Conservation (phyloP, 1,140 invertebrate genomes). For the Heliconius hermathena region DNA sequence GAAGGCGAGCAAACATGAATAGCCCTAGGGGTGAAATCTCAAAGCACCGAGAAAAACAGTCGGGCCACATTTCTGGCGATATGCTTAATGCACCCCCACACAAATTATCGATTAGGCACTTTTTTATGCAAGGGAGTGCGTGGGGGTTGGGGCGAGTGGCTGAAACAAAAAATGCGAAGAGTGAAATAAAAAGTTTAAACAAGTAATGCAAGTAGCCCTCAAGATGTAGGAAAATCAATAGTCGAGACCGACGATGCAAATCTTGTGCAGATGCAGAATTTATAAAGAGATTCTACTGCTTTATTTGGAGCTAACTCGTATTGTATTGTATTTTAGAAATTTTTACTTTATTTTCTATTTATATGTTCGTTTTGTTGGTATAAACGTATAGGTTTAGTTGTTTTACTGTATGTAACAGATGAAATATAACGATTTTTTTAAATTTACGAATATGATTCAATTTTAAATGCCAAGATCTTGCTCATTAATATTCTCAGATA, state of each 20-base stretch:
- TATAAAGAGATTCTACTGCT: conserved; percentile 60
- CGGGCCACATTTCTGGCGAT: conserved; percentile 67
- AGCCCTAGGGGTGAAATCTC: conserved; percentile 76
- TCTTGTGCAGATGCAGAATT: conserved; percentile 71
- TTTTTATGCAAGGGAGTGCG: conserved; percentile 81
- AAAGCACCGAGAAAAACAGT: conserved; percentile 78
- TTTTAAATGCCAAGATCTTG: neutral
- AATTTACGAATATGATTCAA: too few relatives aligned
- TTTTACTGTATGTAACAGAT: too few relatives aligned
- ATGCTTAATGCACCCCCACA: conserved; percentile 82
- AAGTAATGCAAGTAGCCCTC: conserved; percentile 76
- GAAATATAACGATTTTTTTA: too few relatives aligned
- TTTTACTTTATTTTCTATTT: neutral
- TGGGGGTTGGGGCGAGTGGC: conserved; percentile 71
- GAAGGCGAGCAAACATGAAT: conserved; percentile 70
- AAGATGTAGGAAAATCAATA: conserved; percentile 79
- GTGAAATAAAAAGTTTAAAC: conserved; percentile 82
- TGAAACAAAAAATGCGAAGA: conserved; percentile 82
- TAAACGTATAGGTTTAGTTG: too few relatives aligned
- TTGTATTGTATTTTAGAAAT: neutral
- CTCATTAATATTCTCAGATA: neutral
- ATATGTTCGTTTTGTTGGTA: neutral
- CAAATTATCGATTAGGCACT: conserved; percentile 82
- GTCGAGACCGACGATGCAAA: conserved; percentile 76
- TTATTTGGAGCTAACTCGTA: conserved; percentile 27